Evolutionary conservation across 1,140 invertebrate species (phyloP).

Genomic region (Apis cerana): DNA sequence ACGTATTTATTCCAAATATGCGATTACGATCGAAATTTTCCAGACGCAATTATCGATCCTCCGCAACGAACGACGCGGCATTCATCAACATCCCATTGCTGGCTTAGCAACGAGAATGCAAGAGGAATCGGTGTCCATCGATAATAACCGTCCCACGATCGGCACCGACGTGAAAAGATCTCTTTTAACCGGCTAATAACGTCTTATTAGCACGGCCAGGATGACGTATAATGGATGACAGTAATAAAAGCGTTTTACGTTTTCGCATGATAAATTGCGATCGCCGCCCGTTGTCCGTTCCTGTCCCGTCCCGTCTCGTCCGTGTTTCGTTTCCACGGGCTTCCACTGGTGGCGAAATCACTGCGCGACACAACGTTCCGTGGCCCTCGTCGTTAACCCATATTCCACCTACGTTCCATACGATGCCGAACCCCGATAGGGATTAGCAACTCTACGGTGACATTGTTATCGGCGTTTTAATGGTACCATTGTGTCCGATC

Average conservation of each 20-base stretch:
- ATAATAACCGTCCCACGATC: slow-evolving; percentile 67
- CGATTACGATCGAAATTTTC: slow-evolving; percentile 34
- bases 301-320: not conserved
- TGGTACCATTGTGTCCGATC: slow-evolving; percentile 36
- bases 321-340: slow-evolving; percentile 25
- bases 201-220: slow-evolving; percentile 64
- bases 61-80: slow-evolving; percentile 49
- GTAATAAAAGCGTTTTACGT: slow-evolving; percentile 63
- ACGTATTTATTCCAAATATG: not conserved
- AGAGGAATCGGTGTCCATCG: slow-evolving; percentile 63
- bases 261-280: slow-evolving; percentile 69
- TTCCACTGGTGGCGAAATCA: slow-evolving; percentile 46
- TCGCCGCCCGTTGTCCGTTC: slow-evolving; percentile 44
- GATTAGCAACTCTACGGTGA: slow-evolving; percentile 11
- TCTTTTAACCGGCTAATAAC: slow-evolving; percentile 69
- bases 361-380: slow-evolving; percentile 23
- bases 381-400: slow-evolving; percentile 23
- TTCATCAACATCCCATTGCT: slow-evolving; percentile 59
- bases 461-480: slow-evolving; percentile 10
- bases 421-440: slow-evolving; percentile 32
- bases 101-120: slow-evolving; percentile 49
- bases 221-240: slow-evolving; percentile 63
- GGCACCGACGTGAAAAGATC: slow-evolving; percentile 64
- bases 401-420: slow-evolving; percentile 32
- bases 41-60: slow-evolving; percentile 42